Evolutionary conservation across 92 coral and sea anemone species (phyloP), one percentile per base, ranked within the genome.

Genomic region (Porites rus): DNA sequence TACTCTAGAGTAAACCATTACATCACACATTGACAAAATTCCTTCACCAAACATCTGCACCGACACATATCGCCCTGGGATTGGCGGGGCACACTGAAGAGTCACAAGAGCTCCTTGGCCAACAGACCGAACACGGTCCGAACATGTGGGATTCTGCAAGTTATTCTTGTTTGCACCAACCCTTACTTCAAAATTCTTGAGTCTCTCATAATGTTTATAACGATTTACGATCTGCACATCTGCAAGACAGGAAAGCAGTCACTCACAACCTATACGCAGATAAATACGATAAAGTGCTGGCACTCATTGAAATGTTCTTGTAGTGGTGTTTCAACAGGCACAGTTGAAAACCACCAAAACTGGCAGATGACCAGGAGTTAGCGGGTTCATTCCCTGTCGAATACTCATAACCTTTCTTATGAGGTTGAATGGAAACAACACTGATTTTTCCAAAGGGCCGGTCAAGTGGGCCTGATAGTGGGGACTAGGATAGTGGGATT

Each of bases 11-110:
- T 93, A 93, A 18, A 97, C 98, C 68, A 91, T 72, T 38, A 97
- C 99, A 31, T 97, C 99, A 71, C 99, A 97, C 82, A 97, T 65
- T 7, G 95, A 86, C 0, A 97, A 92, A 11, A 92, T 89, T 28
- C 98, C 99, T 24, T 78, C 84, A 31, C 99, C 99, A 89, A 91
- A 95, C 98, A 97, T 95, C 75, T 97, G 99, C 20, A 97, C 94
- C 24, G 98, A 91, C 17, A 97, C 95, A 86, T 95, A 93, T 38
- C 96, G 93, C 24, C 99, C 99, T 1, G 99, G 99, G 90, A 97
- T 84, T 9, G 99, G 99, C 58, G 98, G 99, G 38, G 88, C 86
- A 53, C 99, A 97, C 80, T 88, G 93, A 22, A 97, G 89, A 50
- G 90, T 78, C 28, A 95, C 65, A 60, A 90, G 96, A 24, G 94